phyloP scores from a whole-genome alignment of 1,140 invertebrate species.

The Chironomus striatipennis region DNA sequence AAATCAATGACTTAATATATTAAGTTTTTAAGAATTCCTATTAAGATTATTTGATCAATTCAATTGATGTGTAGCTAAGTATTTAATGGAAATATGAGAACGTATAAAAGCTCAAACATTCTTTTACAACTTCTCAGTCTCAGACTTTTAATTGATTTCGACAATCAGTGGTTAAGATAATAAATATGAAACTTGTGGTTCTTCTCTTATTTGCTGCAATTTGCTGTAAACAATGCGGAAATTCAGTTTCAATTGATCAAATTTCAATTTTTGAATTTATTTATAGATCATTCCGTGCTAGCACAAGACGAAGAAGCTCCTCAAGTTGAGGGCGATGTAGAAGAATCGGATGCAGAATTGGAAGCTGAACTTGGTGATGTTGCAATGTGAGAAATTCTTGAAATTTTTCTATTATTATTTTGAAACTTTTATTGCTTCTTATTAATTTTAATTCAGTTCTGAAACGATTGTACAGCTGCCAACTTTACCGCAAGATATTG shows the following conservation, averaged over 20 bases:
- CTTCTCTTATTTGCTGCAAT: background rate
- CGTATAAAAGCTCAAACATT: too few species aligned
- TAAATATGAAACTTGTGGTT: background rate
- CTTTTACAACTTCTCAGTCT: too few species aligned
- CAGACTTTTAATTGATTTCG: background rate
- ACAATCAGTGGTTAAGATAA: background rate
- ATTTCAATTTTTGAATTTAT: background rate
- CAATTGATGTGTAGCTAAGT: too few species aligned
- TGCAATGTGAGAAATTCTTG: background rate
- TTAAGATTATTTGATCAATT: too few species aligned
- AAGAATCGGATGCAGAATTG: background rate
- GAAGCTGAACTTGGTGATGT: background rate
- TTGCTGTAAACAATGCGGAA: background rate
- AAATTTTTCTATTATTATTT: background rate
- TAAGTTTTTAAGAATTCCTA: too few species aligned
- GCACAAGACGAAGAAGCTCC: background rate
- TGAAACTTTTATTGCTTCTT: background rate
- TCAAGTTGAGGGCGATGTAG: background rate
- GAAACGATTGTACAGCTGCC: background rate
- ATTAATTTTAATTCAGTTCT: background rate
- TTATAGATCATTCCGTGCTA: background rate
- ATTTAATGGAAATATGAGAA: too few species aligned
- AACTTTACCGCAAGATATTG: slow-evolving; percentile 7
- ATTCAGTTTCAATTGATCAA: background rate
- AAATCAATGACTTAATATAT: too few species aligned